Percentiles rank a stretch among this genome's conserved stretches.
Evolutionary conservation across 2,888 invertebrate genomes (phyloP).

Genomic region (Deilephila porcellus): DNA sequence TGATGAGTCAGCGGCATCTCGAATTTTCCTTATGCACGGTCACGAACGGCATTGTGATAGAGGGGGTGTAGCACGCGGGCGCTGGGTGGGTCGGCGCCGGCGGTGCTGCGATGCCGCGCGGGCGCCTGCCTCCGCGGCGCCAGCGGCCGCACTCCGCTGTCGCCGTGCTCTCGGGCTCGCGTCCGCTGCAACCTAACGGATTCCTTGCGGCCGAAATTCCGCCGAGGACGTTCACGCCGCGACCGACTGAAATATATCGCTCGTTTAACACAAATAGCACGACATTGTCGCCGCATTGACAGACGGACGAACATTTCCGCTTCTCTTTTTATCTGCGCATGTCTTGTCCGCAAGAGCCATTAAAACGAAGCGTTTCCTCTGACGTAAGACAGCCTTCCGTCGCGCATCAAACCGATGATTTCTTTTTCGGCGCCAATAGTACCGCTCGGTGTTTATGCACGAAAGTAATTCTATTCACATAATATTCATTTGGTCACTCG

Average conservation of each 20-base stretch:
- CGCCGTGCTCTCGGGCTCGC: conserved; percentile 46
- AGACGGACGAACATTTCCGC: conserved; percentile 79
- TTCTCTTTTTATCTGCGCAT: conserved; percentile 68
- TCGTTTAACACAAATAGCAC: conserved; percentile 83
- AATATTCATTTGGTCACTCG: conserved; percentile 43
- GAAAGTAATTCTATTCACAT: conserved; percentile 57
- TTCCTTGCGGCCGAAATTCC: conserved; percentile 82
- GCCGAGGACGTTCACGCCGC: conserved; percentile 80
- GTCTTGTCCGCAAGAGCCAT: conserved; percentile 47
- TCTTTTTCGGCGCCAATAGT: conserved; percentile 43
- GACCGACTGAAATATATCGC: conserved; percentile 83
- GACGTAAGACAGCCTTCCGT: conserved; percentile 65
- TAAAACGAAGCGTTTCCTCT: conserved; percentile 62
- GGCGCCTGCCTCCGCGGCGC: conserved; percentile 46
- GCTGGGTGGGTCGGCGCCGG: conserved; percentile 40
- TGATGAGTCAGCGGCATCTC: conserved; percentile 79
- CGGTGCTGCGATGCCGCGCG: conserved; percentile 34
- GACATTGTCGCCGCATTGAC: conserved; percentile 81
- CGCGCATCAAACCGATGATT: conserved; percentile 54
- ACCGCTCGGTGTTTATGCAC: conserved; percentile 39
- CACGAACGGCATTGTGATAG: conserved; percentile 67
- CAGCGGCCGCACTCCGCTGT: conserved; percentile 26
- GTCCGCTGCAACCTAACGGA: conserved; percentile 71
- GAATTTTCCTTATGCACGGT: conserved; percentile 78
- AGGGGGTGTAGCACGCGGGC: conserved; percentile 58